Evolutionary conservation across 2,797 vertebrate species (phyloP).

Genomic region (Miichthys miiuy): DNA sequence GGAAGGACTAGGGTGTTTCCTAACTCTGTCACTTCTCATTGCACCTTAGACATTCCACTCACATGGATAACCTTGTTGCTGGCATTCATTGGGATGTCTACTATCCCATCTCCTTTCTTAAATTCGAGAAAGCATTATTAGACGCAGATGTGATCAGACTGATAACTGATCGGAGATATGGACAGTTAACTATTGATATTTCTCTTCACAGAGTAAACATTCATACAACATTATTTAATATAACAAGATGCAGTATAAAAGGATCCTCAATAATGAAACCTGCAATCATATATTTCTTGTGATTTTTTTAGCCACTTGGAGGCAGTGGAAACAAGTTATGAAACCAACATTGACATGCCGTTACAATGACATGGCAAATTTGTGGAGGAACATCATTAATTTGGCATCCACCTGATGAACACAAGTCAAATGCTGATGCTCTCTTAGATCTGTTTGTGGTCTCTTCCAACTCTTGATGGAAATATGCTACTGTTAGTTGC

Average conservation of each 20-base stretch:
- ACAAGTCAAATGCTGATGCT: background rate
- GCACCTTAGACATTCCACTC: slow-evolving; percentile 63
- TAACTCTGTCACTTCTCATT: slow-evolving; percentile 77
- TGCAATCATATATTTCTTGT: background rate
- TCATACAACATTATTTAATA: background rate
- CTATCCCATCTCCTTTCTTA: slow-evolving; percentile 49
- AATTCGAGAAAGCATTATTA: slow-evolving; percentile 30
- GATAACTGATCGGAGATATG: background rate
- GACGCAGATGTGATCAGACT: slow-evolving; percentile 12
- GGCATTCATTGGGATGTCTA: slow-evolving; percentile 54
- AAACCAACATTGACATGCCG: background rate
- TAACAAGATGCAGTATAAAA: background rate
- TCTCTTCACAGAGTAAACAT: background rate
- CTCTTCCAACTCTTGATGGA: background rate
- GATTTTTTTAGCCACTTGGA: background rate
- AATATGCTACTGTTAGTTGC: background rate
- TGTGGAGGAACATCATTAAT: background rate
- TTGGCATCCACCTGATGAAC: background rate
- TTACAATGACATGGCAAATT: background rate
- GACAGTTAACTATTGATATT: background rate
- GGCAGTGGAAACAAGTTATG: background rate
- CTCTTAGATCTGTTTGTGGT: background rate
- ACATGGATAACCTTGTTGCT: slow-evolving; percentile 61
- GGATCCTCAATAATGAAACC: background rate
- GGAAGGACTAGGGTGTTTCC: slow-evolving; percentile 67